Base-by-base conservation (phyloP, 2,797 vertebrate genomes). In the Nothura maculosa region DNA sequence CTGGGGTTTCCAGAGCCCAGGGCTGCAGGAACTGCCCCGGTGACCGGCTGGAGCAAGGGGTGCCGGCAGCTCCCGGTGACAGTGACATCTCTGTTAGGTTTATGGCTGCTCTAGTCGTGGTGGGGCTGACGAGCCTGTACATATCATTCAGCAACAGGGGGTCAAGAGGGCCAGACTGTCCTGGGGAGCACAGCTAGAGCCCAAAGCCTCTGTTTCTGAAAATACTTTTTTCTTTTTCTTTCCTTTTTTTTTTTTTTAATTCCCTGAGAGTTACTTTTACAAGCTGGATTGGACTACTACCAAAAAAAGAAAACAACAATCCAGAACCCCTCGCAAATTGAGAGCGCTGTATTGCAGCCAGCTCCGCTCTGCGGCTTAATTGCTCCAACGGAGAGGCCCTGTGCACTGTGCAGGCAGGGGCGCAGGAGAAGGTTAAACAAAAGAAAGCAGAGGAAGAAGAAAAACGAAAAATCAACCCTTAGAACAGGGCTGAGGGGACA, bases 311-410 rank as follows among this genome's bases (percentile, higher is more conserved):
- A 47, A 19, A 70, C 43, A 60, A 66, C 57, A 76, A 70, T 36
- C 14, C 10, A 66, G 52, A 48, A 48, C 19, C 15, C 22, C 55
- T 87, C 69, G 27, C 80, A 67, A 92, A 88, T 36, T 30, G 80
- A 81, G 84, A 91, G 91, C 21, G 85, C 74, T 94, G 92, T 96
- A 84, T 78, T 80, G 70, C 74, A 93, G 92, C 95, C 95, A 95
- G 90, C 94, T 93, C 83, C 30, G 40, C 66, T 90, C 92, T 32
- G 73, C 66, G 81, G 89, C 92, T 95, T 94, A 94, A 94, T 80
- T 94, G 94, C 81, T 86, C 89, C 84, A 94, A 92, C 89, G 80
- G 80, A 90, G 81, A 91, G 93, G 87, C 76, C 88, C 83, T 92
- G 95, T 92, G 92, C 40, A 90, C 78, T 90, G 75, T 28, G 86